A percentile compares a stretch with the other conserved stretches of the same genome.
Conservation (phyloP, 1,140 invertebrate genomes). For the Trypoxylus dichotomus region DNA sequence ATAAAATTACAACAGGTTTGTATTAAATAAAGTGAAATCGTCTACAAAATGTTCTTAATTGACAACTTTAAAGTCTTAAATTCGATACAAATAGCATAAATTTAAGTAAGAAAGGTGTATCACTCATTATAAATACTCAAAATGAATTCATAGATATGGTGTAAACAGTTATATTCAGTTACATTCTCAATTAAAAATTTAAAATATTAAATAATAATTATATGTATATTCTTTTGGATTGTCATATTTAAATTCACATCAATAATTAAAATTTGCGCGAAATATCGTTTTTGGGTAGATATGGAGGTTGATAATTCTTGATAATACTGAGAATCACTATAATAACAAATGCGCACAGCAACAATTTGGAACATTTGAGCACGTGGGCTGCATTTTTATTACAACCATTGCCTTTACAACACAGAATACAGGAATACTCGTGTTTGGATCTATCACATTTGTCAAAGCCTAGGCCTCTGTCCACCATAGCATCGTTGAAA, state of each 20-base stretch:
- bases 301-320: conserved; percentile 30
- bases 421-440: conserved; percentile 53
- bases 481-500: conserved; percentile 54
- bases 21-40: too few species aligned
- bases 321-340: conserved; percentile 24
- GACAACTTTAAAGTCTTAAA: not conserved
- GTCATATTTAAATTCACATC: not conserved
- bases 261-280: not conserved
- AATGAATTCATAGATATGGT: too few species aligned
- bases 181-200: too few species aligned
- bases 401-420: conserved; percentile 53
- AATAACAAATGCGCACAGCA: conserved; percentile 9
- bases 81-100: not conserved
- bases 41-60: not conserved
- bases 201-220: not conserved
- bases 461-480: conserved; percentile 53
- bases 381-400: conserved; percentile 45
- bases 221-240: not conserved
- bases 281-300: conserved; percentile 21
- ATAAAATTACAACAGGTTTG: too few species aligned
- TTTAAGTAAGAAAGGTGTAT: not conserved
- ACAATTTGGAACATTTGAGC: not conserved
- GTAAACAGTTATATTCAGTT: too few species aligned
- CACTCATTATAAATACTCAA: too few species aligned
- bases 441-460: conserved; percentile 54